These are phyloP conservation scores for Periphyllus acericola DNA, from an alignment of 2,888 invertebrate genomes.

Conservation along the genomic window DNA sequence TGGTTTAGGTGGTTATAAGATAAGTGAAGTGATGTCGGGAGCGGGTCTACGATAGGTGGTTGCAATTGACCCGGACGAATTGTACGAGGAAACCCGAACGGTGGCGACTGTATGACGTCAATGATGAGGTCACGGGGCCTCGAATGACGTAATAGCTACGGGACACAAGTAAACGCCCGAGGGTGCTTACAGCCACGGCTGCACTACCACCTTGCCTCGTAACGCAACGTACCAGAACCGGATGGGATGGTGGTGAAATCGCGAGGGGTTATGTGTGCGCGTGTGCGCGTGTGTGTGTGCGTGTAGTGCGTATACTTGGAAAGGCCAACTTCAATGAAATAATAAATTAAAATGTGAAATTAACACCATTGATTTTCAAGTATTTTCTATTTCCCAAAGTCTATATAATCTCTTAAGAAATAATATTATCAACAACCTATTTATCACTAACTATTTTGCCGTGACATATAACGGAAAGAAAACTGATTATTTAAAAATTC, in stretches of 20 bases:
- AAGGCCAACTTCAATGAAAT: no score
- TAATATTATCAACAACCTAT: no score
- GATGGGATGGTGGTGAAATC: neutral
- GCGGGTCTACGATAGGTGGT: neutral
- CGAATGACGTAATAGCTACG: conserved; percentile 44
- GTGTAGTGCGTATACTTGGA: no score
- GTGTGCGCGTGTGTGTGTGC: no score
- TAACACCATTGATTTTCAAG: no score
- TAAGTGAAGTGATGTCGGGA: neutral
- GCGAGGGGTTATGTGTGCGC: neutral
- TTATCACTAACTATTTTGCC: no score
- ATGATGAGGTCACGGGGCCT: conserved; percentile 53
- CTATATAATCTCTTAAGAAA: no score
- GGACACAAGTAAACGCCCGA: neutral
- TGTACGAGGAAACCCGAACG: neutral
- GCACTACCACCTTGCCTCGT: neutral
- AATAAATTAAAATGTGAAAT: no score
- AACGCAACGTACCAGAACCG: neutral
- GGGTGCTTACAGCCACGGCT: neutral
- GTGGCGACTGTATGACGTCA: conserved; percentile 38
- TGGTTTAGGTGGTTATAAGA: no score
- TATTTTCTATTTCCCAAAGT: no score
- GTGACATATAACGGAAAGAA: no score
- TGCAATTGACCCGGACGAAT: conserved; percentile 29
- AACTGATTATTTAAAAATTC: no score